Evolutionary conservation across 2,113 vertebrate genomes (phyloP).

Genomic region (Gallinago paraguaiae): DNA sequence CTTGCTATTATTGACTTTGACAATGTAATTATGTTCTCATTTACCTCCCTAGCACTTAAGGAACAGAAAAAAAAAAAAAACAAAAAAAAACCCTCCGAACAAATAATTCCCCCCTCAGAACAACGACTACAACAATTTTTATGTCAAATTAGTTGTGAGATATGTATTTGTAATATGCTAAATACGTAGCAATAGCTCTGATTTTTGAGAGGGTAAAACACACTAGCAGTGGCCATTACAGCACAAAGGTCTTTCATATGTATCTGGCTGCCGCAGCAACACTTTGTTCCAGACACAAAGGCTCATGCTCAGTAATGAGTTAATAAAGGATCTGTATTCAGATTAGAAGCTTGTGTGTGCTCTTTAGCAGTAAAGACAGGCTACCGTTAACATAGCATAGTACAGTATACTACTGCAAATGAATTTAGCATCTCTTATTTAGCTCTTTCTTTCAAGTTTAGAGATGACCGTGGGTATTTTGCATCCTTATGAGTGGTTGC

Average conservation of each 20-base stretch:
- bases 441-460: background rate
- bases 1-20: slow-evolving; percentile 72
- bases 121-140: background rate
- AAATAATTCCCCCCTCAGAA: background rate
- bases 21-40: slow-evolving; percentile 75
- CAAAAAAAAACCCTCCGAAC: background rate
- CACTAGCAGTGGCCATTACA: background rate
- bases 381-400: background rate
- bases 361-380: background rate
- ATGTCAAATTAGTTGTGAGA: slow-evolving; percentile 9
- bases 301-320: background rate
- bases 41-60: slow-evolving; percentile 67
- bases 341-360: background rate
- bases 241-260: background rate
- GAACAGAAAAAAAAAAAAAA: background rate
- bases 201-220: background rate
- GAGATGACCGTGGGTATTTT: background rate
- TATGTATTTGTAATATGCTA: background rate
- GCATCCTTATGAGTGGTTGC: background rate
- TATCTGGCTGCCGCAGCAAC: background rate
- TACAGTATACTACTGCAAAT: background rate
- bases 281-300: background rate
- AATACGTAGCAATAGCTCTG: background rate
- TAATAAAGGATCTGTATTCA: background rate
- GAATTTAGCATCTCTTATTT: background rate